Evolutionary conservation across 2,888 invertebrate genomes (phyloP).

Genomic region (Xestia c-nigrum): DNA sequence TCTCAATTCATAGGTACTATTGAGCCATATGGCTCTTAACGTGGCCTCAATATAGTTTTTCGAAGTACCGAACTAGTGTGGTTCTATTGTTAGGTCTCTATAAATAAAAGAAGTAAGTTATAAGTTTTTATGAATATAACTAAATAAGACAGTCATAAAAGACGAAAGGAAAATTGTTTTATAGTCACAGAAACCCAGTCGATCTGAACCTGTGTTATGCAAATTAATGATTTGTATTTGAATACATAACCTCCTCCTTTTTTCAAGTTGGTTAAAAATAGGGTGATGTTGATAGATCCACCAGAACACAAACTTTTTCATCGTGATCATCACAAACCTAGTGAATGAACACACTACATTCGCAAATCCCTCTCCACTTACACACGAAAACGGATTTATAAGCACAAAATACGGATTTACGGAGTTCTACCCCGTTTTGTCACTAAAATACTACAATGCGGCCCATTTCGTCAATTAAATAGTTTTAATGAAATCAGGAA

Average conservation of each 20-base stretch:
- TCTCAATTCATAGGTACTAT: conserved; percentile 22
- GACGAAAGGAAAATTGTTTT: not conserved
- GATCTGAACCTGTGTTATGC: too few species aligned
- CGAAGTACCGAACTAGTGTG: not conserved
- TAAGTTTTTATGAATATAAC: not conserved
- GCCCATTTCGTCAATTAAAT: conserved; percentile 64
- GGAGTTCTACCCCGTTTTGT: conserved; percentile 40
- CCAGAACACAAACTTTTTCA: not conserved
- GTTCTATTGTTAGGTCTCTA: not conserved
- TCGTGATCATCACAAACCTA: not conserved
- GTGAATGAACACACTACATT: not conserved
- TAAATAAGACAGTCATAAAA: not conserved
- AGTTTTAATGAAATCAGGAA: conserved; percentile 64
- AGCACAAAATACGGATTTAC: conserved; percentile 51
- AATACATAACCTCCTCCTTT: too few species aligned
- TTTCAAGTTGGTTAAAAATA: not conserved
- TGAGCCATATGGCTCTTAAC: conserved; percentile 16
- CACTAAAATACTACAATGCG: conserved; percentile 56
- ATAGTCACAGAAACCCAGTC: not conserved
- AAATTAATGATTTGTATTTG: too few species aligned
- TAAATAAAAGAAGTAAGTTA: too few species aligned
- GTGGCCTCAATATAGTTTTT: conserved; percentile 24
- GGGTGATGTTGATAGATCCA: not conserved
- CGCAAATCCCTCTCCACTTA: not conserved
- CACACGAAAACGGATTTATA: conserved; percentile 30